Evolutionary conservation across 1,140 invertebrate genomes (phyloP).

Genomic region (Uloborus diversus): DNA sequence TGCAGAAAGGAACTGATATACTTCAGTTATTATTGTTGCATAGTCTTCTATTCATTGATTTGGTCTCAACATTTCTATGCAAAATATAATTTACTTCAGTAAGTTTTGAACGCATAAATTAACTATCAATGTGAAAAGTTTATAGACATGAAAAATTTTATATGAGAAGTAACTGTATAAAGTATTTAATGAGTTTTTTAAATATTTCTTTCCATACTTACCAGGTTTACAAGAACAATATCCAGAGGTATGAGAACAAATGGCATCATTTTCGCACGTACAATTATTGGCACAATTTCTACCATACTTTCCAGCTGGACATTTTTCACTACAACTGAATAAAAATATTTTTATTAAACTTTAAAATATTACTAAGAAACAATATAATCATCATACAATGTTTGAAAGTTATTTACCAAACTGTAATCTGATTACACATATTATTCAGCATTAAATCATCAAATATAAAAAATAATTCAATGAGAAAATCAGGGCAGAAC

Average conservation of each 20-base stretch:
- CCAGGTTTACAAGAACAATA: slow-evolving; percentile 62
- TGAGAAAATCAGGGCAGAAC: slow-evolving; percentile 76
- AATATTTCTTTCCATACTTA: slow-evolving; percentile 1
- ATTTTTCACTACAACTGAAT: slow-evolving; percentile 68
- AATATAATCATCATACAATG: background rate
- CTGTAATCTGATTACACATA: background rate
- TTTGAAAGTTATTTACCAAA: background rate
- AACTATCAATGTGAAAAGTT: too few relatives aligned
- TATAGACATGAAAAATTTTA: too few relatives aligned
- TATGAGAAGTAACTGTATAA: too few relatives aligned
- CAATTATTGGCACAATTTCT: slow-evolving; percentile 79
- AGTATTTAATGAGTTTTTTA: too few relatives aligned
- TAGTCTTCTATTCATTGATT: too few relatives aligned
- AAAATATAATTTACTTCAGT: too few relatives aligned
- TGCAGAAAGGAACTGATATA: too few relatives aligned
- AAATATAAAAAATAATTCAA: slow-evolving; percentile 62
- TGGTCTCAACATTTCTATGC: too few relatives aligned
- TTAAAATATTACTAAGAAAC: background rate
- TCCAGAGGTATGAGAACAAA: slow-evolving; percentile 88
- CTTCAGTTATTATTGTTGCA: too few relatives aligned
- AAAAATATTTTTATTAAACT: slow-evolving; percentile 1
- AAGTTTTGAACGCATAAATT: too few relatives aligned
- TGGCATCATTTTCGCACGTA: slow-evolving; percentile 85
- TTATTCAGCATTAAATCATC: background rate
- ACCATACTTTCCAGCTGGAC: slow-evolving; percentile 79